Evolutionary conservation across 2,797 vertebrate genomes (phyloP).

Genomic region (Huso huso): DNA sequence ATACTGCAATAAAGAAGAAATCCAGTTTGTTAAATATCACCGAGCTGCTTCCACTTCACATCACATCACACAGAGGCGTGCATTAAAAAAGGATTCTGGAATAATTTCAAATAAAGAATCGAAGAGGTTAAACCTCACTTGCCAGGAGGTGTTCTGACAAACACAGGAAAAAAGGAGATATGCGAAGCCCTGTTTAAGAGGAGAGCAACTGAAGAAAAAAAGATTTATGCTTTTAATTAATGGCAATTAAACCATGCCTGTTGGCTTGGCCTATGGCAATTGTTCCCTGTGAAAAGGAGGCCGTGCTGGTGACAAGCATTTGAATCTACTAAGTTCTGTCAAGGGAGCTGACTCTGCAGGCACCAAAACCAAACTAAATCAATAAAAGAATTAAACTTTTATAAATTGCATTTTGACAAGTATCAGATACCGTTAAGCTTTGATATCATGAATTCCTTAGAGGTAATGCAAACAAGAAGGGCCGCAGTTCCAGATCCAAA

Average conservation of each 20-base stretch:
- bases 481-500: constrained; percentile 97
- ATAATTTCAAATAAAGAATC: constrained; percentile 60
- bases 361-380: constrained; percentile 99
- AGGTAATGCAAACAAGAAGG: constrained; percentile 95
- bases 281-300: constrained; percentile 97
- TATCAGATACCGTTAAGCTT: constrained; percentile 96
- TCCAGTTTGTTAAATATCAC: constrained; percentile 98
- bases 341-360: constrained; percentile 98
- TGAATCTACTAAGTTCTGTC: constrained; percentile 99
- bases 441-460: constrained; percentile 96
- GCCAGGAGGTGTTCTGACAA: constrained; percentile 97
- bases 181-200: constrained; percentile 94
- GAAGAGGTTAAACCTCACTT: constrained; percentile 77
- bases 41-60: constrained; percentile 80
- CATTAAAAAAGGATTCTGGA: constrained; percentile 84
- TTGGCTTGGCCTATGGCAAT: constrained; percentile 98
- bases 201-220: constrained; percentile 94
- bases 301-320: constrained; percentile 98
- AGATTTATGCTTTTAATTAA: constrained; percentile 99
- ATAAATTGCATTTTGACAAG: constrained; percentile 98
- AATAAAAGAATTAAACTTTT: constrained; percentile 99
- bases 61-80: constrained; percentile 82
- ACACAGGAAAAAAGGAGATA: constrained; percentile 66
- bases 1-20: constrained; percentile 97
- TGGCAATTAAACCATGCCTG: constrained; percentile 99